Conservation (phyloP, 2,113 vertebrate species). For the Hymenochirus boettgeri region DNA sequence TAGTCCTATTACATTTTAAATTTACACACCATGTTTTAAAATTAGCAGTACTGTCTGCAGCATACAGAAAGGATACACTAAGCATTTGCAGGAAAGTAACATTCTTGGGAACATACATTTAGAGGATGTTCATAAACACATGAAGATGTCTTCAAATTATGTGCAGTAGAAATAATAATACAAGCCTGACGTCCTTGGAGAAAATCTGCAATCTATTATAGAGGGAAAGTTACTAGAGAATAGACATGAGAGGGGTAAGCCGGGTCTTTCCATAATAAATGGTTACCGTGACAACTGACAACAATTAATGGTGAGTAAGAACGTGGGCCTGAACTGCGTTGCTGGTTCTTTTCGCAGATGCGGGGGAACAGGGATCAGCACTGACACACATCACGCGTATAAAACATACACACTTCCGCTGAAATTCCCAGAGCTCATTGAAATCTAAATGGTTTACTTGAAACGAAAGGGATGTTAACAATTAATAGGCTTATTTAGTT, state of each 20-base stretch:
- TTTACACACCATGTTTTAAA: too few relatives aligned
- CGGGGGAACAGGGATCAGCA: conserved; percentile 35
- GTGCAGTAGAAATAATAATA: not conserved
- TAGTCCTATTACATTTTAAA: too few relatives aligned
- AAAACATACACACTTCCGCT: conserved; percentile 22
- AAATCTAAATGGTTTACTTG: conserved; percentile 9
- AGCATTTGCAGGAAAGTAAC: too few relatives aligned
- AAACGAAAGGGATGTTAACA: conserved; percentile 9
- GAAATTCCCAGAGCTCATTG: conserved; percentile 16
- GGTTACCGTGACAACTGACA: conserved; percentile 37
- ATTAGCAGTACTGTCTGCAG: too few relatives aligned
- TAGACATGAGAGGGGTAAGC: conserved; percentile 22
- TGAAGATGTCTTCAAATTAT: not conserved
- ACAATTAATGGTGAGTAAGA: conserved; percentile 42
- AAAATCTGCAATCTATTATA: conserved; percentile 15
- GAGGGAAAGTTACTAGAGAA: not conserved
- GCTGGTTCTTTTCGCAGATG: conserved; percentile 31
- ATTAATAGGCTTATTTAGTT: not conserved
- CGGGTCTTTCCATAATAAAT: conserved; percentile 31
- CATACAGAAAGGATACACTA: too few relatives aligned
- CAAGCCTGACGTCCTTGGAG: not conserved
- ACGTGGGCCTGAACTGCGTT: conserved; percentile 32
- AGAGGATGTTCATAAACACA: too few relatives aligned
- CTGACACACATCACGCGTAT: conserved; percentile 33
- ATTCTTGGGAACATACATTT: too few relatives aligned